Percentiles rank a stretch among this genome's conserved stretches.
Evolutionary conservation across 92 coral and sea anemone species (phyloP).

Genomic region (Actinernus sp.): DNA sequence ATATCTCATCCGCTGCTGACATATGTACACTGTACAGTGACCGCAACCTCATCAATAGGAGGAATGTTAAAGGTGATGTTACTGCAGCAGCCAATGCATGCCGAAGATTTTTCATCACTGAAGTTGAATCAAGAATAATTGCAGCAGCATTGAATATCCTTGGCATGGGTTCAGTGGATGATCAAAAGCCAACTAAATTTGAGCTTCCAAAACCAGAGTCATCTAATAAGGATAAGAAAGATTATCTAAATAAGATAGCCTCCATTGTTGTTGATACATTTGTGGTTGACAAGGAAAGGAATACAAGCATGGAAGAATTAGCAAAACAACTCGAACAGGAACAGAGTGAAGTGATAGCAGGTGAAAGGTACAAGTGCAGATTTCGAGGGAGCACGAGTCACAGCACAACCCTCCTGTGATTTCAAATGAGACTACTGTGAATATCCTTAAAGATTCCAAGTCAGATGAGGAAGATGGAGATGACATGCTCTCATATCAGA

Average conservation of each 20-base stretch:
- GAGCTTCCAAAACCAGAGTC: constrained; percentile 3
- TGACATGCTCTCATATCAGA: constrained; percentile 80
- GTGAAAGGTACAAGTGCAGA: constrained; percentile 67
- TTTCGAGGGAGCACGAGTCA: constrained; percentile 70
- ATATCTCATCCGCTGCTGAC: constrained; percentile 67
- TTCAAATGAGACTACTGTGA: too few relatives aligned
- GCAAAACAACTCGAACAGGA: constrained; percentile 29
- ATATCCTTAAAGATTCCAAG: neutral
- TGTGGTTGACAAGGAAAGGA: constrained; percentile 64
- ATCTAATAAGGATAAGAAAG: constrained; percentile 46
- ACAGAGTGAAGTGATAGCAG: constrained; percentile 29
- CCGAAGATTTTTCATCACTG: constrained; percentile 65
- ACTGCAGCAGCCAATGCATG: constrained; percentile 79
- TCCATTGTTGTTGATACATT: constrained; percentile 69
- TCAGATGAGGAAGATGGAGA: constrained; percentile 42
- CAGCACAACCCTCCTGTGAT: constrained; percentile 69
- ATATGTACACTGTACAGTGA: constrained; percentile 80
- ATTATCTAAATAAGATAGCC: constrained; percentile 50
- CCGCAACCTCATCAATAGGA: constrained; percentile 61
- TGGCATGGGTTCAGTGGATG: constrained; percentile 51
- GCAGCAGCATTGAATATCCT: constrained; percentile 76
- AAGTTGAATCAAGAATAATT: constrained; percentile 62
- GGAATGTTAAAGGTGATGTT: constrained; percentile 82
- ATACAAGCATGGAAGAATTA: constrained; percentile 31
- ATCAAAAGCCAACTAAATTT: constrained; percentile 29